A percentile compares a stretch with the other conserved stretches of the same genome.
phyloP scores from a whole-genome alignment of 1,140 invertebrate species.

The Rhagoletis pomonella region DNA sequence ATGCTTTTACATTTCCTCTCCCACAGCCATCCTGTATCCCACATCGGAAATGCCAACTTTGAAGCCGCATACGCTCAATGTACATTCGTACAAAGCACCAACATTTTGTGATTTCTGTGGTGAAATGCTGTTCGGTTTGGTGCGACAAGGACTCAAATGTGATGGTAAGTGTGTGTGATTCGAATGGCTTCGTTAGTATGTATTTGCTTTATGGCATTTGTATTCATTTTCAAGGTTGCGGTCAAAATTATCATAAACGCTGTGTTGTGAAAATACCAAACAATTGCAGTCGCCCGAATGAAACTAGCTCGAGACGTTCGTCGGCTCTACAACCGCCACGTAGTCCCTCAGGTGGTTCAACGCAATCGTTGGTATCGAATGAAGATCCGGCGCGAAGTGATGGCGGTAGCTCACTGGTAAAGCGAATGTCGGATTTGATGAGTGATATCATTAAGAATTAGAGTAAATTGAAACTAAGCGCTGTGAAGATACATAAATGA shows the following conservation, averaged over 20 bases:
- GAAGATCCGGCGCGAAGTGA: slow-evolving; percentile 72
- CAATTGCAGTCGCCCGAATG: slow-evolving; percentile 83
- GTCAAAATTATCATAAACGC: slow-evolving; percentile 98
- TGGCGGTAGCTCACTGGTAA: slow-evolving; percentile 76
- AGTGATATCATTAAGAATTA: slow-evolving; percentile 73
- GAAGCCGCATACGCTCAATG: slow-evolving; percentile 91
- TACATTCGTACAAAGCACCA: slow-evolving; percentile 98
- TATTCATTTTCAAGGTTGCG: slow-evolving; percentile 83
- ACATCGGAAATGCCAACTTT: slow-evolving; percentile 83
- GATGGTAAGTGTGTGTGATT: slow-evolving; percentile 83
- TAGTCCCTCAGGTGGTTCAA: slow-evolving; percentile 80
- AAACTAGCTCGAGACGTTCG: slow-evolving; percentile 72
- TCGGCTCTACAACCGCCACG: slow-evolving; percentile 79
- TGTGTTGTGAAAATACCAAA: slow-evolving; percentile 99
- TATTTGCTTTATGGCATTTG: slow-evolving; percentile 1
- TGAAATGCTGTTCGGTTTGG: slow-evolving; percentile 98
- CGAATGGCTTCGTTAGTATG: neutral
- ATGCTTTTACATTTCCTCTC: neutral
- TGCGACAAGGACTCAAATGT: slow-evolving; percentile 98
- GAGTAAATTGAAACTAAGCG: neutral
- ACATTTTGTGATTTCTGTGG: slow-evolving; percentile 99
- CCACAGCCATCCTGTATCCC: slow-evolving; percentile 78
- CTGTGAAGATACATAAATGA: slow-evolving; percentile 5
- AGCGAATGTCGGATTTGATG: slow-evolving; percentile 74
- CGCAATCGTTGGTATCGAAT: slow-evolving; percentile 70